Evolutionary conservation across 2,113 vertebrate species (phyloP).

Genomic region (Passer montanus): DNA sequence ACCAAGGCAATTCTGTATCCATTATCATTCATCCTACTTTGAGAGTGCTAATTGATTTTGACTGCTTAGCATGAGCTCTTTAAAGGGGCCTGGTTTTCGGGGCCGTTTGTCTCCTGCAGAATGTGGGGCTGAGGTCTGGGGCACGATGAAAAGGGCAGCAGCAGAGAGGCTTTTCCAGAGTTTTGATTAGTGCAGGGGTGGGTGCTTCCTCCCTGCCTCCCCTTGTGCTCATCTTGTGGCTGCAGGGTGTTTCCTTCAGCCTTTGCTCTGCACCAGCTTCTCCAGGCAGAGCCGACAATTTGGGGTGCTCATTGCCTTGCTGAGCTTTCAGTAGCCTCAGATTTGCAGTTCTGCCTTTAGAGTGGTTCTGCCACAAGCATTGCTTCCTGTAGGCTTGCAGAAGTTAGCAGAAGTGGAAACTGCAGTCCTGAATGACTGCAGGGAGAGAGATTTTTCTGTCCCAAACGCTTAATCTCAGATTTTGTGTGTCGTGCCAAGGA

Average conservation of each 20-base stretch:
- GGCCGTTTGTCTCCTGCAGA: constrained; percentile 42
- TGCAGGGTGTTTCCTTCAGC: neutral
- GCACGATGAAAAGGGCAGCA: constrained; percentile 32
- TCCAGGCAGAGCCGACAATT: neutral
- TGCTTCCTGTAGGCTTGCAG: neutral
- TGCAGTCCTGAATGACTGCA: neutral
- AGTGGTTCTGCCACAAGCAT: neutral
- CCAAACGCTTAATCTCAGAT: neutral
- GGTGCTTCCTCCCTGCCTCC: neutral
- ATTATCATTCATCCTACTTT: constrained; percentile 60
- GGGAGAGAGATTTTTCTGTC: neutral
- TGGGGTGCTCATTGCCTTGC: neutral
- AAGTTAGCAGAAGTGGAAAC: neutral
- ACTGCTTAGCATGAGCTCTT: constrained; percentile 63
- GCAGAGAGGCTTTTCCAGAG: neutral
- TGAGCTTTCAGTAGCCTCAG: neutral
- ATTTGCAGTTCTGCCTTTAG: neutral
- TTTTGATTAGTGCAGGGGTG: neutral
- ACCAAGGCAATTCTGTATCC: constrained; percentile 41
- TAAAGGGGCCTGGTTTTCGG: constrained; percentile 49
- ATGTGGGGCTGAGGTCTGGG: constrained; percentile 23
- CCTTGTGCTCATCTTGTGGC: neutral
- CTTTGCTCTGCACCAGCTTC: neutral
- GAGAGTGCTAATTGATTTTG: constrained; percentile 68
- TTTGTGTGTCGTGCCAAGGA: neutral